Conservation (phyloP, 2,797 vertebrate species). For the Pyrocephalus nanus region DNA sequence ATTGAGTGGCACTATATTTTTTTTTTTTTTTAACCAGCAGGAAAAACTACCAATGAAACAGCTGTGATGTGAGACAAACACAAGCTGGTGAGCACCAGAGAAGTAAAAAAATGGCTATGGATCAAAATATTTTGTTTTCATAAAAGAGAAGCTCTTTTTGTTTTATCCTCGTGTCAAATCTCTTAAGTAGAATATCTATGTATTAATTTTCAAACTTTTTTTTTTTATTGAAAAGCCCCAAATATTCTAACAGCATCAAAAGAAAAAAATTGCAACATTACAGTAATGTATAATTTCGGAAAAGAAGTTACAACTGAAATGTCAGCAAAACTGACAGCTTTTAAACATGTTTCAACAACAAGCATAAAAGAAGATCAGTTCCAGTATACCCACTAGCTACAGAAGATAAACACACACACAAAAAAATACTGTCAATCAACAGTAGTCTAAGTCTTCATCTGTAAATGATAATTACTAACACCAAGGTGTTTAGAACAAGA, state of each 20-base stretch:
- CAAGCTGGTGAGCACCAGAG: neutral
- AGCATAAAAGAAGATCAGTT: neutral
- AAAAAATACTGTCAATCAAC: neutral
- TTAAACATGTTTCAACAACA: neutral
- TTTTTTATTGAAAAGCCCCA: neutral
- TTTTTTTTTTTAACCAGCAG: neutral
- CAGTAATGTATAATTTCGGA: neutral
- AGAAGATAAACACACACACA: neutral
- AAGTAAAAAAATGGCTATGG: neutral
- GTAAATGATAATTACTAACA: neutral
- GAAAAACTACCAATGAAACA: neutral
- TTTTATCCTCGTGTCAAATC: neutral
- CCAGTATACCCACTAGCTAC: neutral
- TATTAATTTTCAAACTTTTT: neutral
- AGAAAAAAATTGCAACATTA: neutral
- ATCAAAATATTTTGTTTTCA: slow-evolving; percentile 36
- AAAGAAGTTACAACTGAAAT: neutral
- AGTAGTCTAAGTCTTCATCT: neutral
- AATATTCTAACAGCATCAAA: neutral
- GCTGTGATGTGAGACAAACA: slow-evolving; percentile 10
- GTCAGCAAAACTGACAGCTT: neutral
- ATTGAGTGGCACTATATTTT: neutral
- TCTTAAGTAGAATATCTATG: neutral
- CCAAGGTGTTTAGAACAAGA: neutral
- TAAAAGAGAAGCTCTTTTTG: neutral